Base-by-base conservation (phyloP, 2,797 vertebrate species). In the Intellagama lesueurii region DNA sequence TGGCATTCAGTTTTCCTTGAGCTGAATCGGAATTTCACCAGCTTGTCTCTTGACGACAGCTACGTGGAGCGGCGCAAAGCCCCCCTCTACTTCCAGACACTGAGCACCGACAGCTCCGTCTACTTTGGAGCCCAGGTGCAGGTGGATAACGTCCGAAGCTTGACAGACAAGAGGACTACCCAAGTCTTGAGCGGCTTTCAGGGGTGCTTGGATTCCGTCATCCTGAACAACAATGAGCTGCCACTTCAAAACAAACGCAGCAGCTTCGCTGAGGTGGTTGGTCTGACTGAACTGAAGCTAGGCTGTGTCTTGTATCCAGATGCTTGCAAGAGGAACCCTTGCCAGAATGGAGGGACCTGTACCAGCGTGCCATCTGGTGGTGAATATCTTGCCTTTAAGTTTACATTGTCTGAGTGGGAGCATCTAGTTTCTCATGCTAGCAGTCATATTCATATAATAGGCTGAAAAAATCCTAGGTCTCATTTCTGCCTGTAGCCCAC, bases 1-100 rank as follows among this genome's bases (percentile, higher is more conserved):
- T 99, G 99, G 99, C 99, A 99, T 94, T 98, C 98, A 0, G 98
- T 99, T 90, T 98, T 97, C 73, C 95, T 99, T 94, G 99, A 99
- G 95, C 96, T 99, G 85, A 98, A 98, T 70, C 97, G 97, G 87
- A 99, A 99, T 92, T 98, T 98, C 97, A 99, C 98, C 0, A 99
- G 98, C 95, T 94, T 99, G 94, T 98, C 98, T 3, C 96, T 99
- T 76, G 99, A 99, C 0, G 98, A 99, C 95, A 98, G 98, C 96
- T 99, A 99, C 0, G 98, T 99, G 90, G 98, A 99, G 90, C 97
- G 98, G 16, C 98, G 98, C 82, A 97, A 97, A 26, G 98, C 98
- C 0, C 97, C 97, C 0, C 96, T 98, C 1, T 97, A 97, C 82
- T 96, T 98, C 64, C 98, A 97, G 89, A 97, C 97, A 0, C 96